Base-by-base conservation (phyloP, 2,113 vertebrate genomes). In the Paradoxurus hermaphroditus region DNA sequence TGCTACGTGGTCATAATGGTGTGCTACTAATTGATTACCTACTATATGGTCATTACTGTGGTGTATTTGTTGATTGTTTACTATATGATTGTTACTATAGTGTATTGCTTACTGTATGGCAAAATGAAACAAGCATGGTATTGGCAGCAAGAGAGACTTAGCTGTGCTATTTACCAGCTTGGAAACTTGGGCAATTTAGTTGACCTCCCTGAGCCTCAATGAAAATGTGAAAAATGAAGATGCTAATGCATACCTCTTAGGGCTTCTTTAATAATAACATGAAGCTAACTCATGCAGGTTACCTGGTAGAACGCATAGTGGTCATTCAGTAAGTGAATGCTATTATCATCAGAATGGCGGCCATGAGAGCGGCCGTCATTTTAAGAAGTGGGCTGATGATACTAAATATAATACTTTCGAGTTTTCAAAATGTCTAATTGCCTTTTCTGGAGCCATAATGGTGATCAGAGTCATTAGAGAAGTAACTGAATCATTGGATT, bases 351-450 rank as follows among this genome's bases (percentile, higher is more conserved):
- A 65, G 59, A 13, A 88, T 85, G 94, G 93, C 5, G 7, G 46
- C 44, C 23, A 27, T n/a, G 86, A 59, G 19, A 65, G 87, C 70
- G 31, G 21, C n/a, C 19, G 53, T 94, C 31, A 73, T 92, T 79
- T 92, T 31, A 94, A 68, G 46, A 84, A 94, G 34, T 81, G 86
- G 72, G 73, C 41, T 49, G 49, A 63, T 51, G 72, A 75, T 68
- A 21, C 56, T 93, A 87, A 94, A 88, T 93, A 63, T 73, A 73
- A 84, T 95, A 51, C 59, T 87, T 41, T 72, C 79, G 62, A 56
- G 25, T 87, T 91, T 97, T 97, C 46, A 83, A 59, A 97, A 70
- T 90, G 86, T 86, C 46, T 91, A 81, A 85, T 81, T 94, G n/a
- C 88, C 72, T 94, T 88, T 92, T 78, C 39, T 91, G 46, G 93